Base-by-base conservation (phyloP, 1,140 invertebrate species). In the Zaprionus lachaisei region DNA sequence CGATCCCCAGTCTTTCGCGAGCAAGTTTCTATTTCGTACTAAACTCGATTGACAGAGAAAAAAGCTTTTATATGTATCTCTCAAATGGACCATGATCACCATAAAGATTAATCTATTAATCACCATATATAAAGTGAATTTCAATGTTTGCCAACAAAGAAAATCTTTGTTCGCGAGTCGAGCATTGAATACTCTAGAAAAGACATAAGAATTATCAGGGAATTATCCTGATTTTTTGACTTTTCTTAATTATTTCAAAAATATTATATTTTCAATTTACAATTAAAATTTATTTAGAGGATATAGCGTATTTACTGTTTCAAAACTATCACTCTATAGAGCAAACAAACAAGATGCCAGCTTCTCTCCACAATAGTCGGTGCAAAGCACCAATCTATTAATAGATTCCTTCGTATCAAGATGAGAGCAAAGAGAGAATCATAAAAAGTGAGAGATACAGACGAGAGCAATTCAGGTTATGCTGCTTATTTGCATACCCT, bases 51-150 rank as follows among this genome's bases (percentile, higher is more conserved):
- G 20, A 17, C 20, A 17, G 28, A 44, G 38, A 22, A 28, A 34
- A 70, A 58, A 41, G 14, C 14, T 14, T 60, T 67, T 49, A 37
- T 38, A 67, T 44, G 54, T 5, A 17, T 58, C 6, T 34, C 57
- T 58, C 41, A 17, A 14, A n/a, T 14, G 65, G 5, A 44, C 24
- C 49, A 51, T 14, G 17, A n/a, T 58, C 56, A 37, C 17, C 41
- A 67, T 67, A 67, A 34, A 67, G 65, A 58, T 67, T 37, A 65
- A n/a, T 34, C 22, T 58, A 34, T 66, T 56, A 34, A 58, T 34
- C 31, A 5, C 34, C 17, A 56, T 5, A 66, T 20, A 56, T 56
- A 31, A 28, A 51, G 11, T 51, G 47, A 14, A 51, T 11, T 20
- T 22, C 47, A 12, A 22, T 51, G 47, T 22, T 51, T 51, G 20